phyloP scores from a whole-genome alignment of 2,113 vertebrate genomes.

The Megaceryle torquata region DNA sequence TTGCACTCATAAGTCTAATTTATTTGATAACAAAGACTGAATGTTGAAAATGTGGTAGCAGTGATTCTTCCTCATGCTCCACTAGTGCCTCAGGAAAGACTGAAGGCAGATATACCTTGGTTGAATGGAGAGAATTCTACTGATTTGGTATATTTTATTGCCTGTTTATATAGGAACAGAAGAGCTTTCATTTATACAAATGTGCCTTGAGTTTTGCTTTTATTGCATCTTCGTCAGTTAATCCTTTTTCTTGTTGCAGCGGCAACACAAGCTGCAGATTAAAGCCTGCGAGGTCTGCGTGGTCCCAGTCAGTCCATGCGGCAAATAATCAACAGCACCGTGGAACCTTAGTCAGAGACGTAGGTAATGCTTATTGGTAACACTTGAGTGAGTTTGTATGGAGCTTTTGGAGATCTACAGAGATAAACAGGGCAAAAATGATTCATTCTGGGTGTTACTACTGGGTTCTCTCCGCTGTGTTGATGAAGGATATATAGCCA shows the following conservation, averaged over 20 bases:
- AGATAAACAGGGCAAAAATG: not conserved
- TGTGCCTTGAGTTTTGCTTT: constrained; percentile 50
- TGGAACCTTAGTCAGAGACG: not conserved
- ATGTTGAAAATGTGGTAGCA: not conserved
- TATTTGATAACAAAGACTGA: not conserved
- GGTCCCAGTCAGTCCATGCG: not conserved
- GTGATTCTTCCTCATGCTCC: not conserved
- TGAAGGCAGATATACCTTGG: not conserved
- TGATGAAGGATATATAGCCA: not conserved
- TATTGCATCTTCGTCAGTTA: not conserved
- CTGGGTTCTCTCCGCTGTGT: not conserved
- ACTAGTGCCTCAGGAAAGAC: not conserved
- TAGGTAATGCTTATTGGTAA: not conserved
- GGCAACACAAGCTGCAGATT: not conserved
- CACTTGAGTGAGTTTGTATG: not conserved
- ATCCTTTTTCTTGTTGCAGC: not conserved
- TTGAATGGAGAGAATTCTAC: not conserved
- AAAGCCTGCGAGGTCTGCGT: not conserved
- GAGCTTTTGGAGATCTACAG: not conserved
- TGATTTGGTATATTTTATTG: constrained; percentile 12
- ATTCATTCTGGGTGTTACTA: not conserved
- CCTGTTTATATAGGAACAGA: constrained; percentile 30
- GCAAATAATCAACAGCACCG: not conserved
- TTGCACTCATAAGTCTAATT: not conserved
- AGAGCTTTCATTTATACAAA: constrained; percentile 1